Conservation (phyloP, 1,140 invertebrate genomes). For the Drosophila melanica region DNA sequence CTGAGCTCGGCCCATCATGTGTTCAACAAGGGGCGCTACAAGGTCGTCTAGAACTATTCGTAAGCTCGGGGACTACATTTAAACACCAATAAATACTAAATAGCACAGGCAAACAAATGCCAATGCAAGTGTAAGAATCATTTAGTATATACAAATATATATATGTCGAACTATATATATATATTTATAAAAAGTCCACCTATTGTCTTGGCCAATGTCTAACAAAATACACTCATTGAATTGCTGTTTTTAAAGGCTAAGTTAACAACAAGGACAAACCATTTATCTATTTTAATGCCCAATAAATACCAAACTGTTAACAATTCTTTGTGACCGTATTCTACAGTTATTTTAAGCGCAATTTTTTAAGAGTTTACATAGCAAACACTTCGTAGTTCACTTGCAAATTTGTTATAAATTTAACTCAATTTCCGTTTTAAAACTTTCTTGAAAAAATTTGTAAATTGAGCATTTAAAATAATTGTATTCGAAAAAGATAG, state of each 20-base stretch:
- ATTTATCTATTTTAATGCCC: background rate
- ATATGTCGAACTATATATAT: background rate
- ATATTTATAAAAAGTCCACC: background rate
- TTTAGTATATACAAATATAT: background rate
- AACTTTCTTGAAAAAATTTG: background rate
- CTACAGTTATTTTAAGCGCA: background rate
- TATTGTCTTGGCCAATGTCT: background rate
- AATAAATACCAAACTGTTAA: constrained; percentile 4
- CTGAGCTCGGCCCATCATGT: constrained; percentile 93
- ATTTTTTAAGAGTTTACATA: background rate
- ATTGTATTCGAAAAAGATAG: background rate
- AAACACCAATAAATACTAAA: background rate
- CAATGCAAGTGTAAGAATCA: background rate
- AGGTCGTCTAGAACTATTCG: constrained; percentile 90
- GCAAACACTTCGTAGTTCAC: background rate
- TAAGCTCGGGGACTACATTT: background rate
- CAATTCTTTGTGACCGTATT: background rate
- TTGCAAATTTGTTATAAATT: background rate
- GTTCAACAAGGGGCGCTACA: constrained; percentile 96
- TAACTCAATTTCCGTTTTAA: no score
- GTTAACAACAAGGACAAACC: background rate
- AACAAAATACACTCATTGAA: constrained; percentile 1
- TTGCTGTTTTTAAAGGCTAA: constrained; percentile 1
- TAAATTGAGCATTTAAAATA: background rate
- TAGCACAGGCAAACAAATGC: background rate